Percentiles rank a stretch among this genome's conserved stretches.
Conservation (phyloP, 2,888 invertebrate genomes). For the Lamellibrachia satsuma region DNA sequence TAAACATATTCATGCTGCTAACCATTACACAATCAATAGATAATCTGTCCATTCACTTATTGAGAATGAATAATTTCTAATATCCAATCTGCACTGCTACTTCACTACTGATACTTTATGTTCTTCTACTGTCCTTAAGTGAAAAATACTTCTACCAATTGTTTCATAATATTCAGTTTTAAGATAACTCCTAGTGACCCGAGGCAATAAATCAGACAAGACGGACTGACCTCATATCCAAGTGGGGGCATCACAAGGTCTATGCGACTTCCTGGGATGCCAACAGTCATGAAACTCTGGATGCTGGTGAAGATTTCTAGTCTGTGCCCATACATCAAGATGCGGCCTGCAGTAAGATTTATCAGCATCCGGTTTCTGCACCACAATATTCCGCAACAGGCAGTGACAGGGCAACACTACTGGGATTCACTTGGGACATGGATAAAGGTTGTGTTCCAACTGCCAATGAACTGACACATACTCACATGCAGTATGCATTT, state of each 20-base stretch:
- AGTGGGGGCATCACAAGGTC: constrained; percentile 68
- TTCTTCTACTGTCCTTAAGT: no score
- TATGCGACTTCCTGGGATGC: constrained; percentile 71
- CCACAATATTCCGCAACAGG: background rate
- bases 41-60: no score
- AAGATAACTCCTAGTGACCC: background rate
- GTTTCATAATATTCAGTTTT: background rate
- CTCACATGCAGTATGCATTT: no score
- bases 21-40: no score
- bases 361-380: background rate
- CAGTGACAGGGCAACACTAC: background rate
- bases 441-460: no score
- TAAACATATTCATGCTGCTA: no score
- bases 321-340: constrained; percentile 76
- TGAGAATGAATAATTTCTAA: no score
- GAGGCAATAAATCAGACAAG: background rate
- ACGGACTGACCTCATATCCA: constrained; percentile 47
- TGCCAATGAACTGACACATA: no score
- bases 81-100: no score
- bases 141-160: no score
- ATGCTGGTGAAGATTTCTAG: constrained; percentile 76
- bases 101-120: no score
- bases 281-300: constrained; percentile 72
- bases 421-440: background rate
- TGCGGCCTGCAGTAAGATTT: constrained; percentile 42